Evolutionary conservation across 2,113 vertebrate species (phyloP), one percentile per base, ranked within the genome.

Genomic region (Bambusicola thoracicus): DNA sequence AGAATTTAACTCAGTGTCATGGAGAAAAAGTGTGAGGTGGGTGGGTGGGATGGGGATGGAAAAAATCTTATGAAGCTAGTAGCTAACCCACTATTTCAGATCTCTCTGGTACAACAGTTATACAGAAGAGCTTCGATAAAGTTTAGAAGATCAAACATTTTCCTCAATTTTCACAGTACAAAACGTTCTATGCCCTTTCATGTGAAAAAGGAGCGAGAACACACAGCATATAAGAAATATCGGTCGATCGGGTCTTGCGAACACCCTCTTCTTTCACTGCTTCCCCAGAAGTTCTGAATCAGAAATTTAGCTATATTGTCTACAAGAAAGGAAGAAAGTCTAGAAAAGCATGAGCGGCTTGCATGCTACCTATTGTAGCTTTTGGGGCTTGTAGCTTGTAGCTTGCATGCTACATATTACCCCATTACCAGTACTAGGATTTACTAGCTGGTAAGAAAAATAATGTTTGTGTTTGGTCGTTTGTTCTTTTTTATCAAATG

Each of bases 111-210:
- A 91, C 0, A 2, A 91, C 40, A 75, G 77, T 70, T 90, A 36
- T 40, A 77, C 19, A 75, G 43, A 87, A 67, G 27, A 85, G 34
- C 62, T 84, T 62, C 56, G 61, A 34, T 59, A 48, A 92, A 96
- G 87, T 93, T 92, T 76, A 53, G 48, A 91, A 80, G 84, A 90
- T 53, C 62, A 81, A 87, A 66, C 15, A 66, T 83, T 90, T 92
- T 56, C 58, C 72, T 92, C 56, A 41, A 10, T 87, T 94, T 94
- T 88, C 22, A 30, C 48, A 77, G 68, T 53, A 82, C 55, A 89
- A 73, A 93, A 78, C 49, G 70, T 84, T 91, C 81, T 62, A 67
- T 51, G 80, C 89, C 93, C 82, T 91, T 96, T 95, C 87, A 94
- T 90, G 90, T 62, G 51, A 70, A 81, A 86, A 69, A 70, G 48